Evolutionary conservation across 2,888 invertebrate species (phyloP).

Genomic region (Elaeidobius kamerunicus): DNA sequence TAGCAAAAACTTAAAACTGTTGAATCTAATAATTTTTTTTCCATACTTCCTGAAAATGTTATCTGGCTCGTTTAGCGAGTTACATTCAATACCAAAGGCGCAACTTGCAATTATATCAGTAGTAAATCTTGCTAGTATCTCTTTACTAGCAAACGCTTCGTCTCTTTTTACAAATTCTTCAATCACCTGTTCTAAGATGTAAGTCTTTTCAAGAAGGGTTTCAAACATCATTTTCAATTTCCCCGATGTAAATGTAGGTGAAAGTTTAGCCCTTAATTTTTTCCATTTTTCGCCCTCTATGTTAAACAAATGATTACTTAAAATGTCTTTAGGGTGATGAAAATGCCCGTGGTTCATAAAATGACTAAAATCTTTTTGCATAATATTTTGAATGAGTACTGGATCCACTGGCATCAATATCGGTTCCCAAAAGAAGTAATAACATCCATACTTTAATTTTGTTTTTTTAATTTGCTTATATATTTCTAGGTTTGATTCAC

Average conservation of each 20-base stretch:
- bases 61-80: constrained; percentile 52
- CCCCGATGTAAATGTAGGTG: constrained; percentile 34
- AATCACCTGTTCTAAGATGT: too few species aligned
- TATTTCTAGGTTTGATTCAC: neutral
- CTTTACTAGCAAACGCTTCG: too few species aligned
- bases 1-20: neutral
- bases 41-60: constrained; percentile 48
- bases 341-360: constrained; percentile 36
- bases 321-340: constrained; percentile 42
- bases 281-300: constrained; percentile 48
- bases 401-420: constrained; percentile 36
- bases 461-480: constrained; percentile 30
- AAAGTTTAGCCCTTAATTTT: constrained; percentile 45
- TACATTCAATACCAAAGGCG: too few species aligned
- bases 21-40: neutral
- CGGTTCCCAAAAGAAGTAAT: constrained; percentile 33
- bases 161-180: too few species aligned
- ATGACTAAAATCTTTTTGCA: constrained; percentile 38
- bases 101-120: too few species aligned
- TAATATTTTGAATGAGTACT: constrained; percentile 36
- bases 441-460: constrained; percentile 27
- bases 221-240: too few species aligned
- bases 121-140: too few species aligned
- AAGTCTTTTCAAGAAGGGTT: constrained; percentile 25
- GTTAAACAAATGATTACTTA: constrained; percentile 39